phyloP scores from a whole-genome alignment of 2,797 vertebrate genomes.

The Catharus ustulatus region DNA sequence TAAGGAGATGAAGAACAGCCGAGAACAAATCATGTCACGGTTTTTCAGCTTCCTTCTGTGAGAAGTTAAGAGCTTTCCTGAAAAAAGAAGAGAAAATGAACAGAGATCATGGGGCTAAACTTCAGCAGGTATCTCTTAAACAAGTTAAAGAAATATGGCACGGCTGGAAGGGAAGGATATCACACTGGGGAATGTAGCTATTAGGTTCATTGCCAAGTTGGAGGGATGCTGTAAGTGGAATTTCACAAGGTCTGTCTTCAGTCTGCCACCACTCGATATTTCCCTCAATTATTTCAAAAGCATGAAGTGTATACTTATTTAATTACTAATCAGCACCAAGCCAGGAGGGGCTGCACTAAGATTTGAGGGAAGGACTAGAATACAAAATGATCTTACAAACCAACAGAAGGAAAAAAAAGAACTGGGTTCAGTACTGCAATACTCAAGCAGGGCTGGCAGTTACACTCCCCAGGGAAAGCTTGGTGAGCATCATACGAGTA shows the following conservation, averaged over 20 bases:
- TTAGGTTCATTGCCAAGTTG: slow-evolving; percentile 40
- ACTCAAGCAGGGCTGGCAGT: not conserved
- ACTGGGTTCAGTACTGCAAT: not conserved
- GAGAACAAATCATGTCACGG: slow-evolving; percentile 10
- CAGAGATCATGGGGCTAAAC: slow-evolving; percentile 14
- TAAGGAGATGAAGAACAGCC: not conserved
- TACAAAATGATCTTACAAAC: slow-evolving; percentile 29
- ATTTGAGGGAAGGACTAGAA: slow-evolving; percentile 37
- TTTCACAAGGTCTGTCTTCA: slow-evolving; percentile 55
- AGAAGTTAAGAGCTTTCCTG: slow-evolving; percentile 23
- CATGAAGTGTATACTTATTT: slow-evolving; percentile 69
- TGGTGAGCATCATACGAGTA: not conserved
- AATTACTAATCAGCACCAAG: slow-evolving; percentile 70
- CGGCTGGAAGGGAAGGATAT: slow-evolving; percentile 38
- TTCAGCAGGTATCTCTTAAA: slow-evolving; percentile 51
- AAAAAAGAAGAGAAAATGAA: not conserved
- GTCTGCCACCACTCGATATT: slow-evolving; percentile 52
- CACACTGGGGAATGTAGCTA: slow-evolving; percentile 44
- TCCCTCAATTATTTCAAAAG: slow-evolving; percentile 67
- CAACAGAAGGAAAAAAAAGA: not conserved
- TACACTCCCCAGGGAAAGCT: not conserved
- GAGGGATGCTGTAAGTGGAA: slow-evolving; percentile 57
- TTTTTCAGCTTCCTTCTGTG: slow-evolving; percentile 22
- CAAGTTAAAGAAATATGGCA: slow-evolving; percentile 30
- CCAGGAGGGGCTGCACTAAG: slow-evolving; percentile 12